Evolutionary conservation across 2,888 invertebrate species (phyloP).

Genomic region (Acleris laterana): DNA sequence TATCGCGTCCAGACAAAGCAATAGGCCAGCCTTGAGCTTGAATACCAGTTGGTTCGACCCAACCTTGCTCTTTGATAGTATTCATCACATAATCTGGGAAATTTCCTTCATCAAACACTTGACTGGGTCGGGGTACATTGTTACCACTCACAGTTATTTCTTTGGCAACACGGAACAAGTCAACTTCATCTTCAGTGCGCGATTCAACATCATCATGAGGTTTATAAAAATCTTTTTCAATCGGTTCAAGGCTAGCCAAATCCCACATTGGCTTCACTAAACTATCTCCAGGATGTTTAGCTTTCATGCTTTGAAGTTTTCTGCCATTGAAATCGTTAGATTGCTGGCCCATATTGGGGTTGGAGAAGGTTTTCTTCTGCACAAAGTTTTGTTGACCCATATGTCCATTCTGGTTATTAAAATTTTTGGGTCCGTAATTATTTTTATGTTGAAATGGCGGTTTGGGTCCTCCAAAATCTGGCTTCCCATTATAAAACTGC

Average conservation of each 20-base stretch:
- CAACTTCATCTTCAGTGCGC: conserved; percentile 89
- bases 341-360: conserved; percentile 65
- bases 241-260: conserved; percentile 88
- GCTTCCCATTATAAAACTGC: conserved; percentile 76
- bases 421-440: conserved; percentile 68
- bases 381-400: conserved; percentile 64
- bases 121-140: conserved; percentile 94
- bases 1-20: conserved; percentile 94
- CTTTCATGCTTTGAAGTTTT: conserved; percentile 86
- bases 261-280: conserved; percentile 95
- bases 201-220: conserved; percentile 90
- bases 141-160: conserved; percentile 96
- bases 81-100: conserved; percentile 94
- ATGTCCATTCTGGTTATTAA: conserved; percentile 33
- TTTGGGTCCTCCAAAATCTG: conserved; percentile 80
- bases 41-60: conserved; percentile 95
- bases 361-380: conserved; percentile 67
- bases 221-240: conserved; percentile 96
- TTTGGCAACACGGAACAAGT: conserved; percentile 89
- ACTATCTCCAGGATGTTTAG: conserved; percentile 89
- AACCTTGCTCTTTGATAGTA: conserved; percentile 91
- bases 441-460: conserved; percentile 68
- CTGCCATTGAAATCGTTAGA: conserved; percentile 74
- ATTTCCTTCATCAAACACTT: conserved; percentile 95
- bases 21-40: conserved; percentile 99